A percentile compares a stretch with the other conserved stretches of the same genome.
These are phyloP conservation scores for Drosophila gunungcola DNA, from an alignment of 1,140 invertebrate species.

Conservation along the genomic window DNA sequence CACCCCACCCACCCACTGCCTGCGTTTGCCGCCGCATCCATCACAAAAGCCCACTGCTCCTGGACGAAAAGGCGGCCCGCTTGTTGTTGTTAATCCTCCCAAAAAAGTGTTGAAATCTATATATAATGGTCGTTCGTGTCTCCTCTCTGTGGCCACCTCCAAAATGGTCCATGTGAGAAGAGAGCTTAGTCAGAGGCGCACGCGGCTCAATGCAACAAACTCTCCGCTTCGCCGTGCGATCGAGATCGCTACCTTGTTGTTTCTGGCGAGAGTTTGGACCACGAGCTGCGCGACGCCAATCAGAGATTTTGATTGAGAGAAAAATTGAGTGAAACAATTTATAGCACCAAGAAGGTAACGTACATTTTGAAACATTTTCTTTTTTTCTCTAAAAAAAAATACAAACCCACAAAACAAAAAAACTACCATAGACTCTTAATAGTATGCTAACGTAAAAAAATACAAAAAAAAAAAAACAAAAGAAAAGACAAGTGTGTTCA, in stretches of 20 bases:
- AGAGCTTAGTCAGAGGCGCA: conserved; percentile 67
- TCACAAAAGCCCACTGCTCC: conserved; percentile 59
- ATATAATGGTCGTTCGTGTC: conserved; percentile 45
- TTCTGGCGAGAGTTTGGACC: conserved; percentile 74
- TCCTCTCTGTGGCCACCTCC: conserved; percentile 37
- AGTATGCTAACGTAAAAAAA: conserved; percentile 43
- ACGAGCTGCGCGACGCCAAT: conserved; percentile 75
- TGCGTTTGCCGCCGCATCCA: conserved; percentile 65
- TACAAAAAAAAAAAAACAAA: conserved; percentile 53
- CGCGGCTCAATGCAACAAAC: conserved; percentile 80
- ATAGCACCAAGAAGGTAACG: conserved; percentile 82
- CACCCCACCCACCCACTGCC: conserved; percentile 46
- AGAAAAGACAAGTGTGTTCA: conserved; percentile 83
- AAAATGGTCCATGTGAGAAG: conserved; percentile 40
- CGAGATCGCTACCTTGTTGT: conserved; percentile 39
- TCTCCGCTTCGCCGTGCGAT: conserved; percentile 76
- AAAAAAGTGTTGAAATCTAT: conserved; percentile 7
- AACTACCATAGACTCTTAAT: conserved; percentile 27
- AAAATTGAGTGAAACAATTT: conserved; percentile 80
- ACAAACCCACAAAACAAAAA: conserved; percentile 34
- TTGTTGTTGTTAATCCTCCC: conserved; percentile 59
- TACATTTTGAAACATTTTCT: conserved; percentile 84
- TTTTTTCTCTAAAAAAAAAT: conserved; percentile 64
- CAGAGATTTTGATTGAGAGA: conserved; percentile 82
- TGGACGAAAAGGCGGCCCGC: conserved; percentile 61